Conservation (phyloP, 2,888 invertebrate genomes). For the Andrena fulva region DNA sequence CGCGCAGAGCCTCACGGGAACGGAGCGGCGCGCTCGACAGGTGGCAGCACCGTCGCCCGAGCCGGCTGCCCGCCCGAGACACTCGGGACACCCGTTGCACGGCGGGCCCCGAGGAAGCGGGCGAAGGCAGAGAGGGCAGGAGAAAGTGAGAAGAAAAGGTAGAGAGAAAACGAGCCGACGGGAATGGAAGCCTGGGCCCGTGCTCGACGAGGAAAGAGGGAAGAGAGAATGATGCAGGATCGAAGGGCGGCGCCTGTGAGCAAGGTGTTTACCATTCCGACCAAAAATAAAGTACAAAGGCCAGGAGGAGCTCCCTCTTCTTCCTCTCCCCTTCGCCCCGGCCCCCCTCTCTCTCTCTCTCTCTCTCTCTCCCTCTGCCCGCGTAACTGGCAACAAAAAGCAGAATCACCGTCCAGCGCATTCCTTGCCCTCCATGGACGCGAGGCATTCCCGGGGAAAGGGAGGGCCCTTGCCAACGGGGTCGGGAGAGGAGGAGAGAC, state of each 20-base stretch:
- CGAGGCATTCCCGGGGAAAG: conserved; percentile 52
- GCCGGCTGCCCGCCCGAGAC: not conserved
- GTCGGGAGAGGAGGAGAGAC: conserved; percentile 17
- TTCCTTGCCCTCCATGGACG: conserved; percentile 76
- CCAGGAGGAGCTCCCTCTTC: conserved; percentile 57
- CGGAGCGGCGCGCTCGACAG: not conserved
- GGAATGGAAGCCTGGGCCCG: conserved; percentile 26
- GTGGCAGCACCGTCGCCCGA: not conserved
- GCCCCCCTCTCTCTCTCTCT: too few relatives aligned
- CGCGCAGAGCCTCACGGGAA: not conserved
- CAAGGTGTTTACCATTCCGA: conserved; percentile 84
- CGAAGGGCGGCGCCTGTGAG: conserved; percentile 82
- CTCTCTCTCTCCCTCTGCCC: conserved; percentile 65
- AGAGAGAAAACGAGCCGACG: conserved; percentile 41
- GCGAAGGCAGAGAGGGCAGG: conserved; percentile 42
- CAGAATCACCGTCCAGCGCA: conserved; percentile 77
- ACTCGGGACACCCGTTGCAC: conserved; percentile 39
- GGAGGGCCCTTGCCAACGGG: conserved; percentile 12
- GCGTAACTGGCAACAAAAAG: conserved; percentile 80
- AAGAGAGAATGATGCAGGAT: conserved; percentile 63
- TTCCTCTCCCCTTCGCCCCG: conserved; percentile 61
- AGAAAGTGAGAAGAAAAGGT: conserved; percentile 64
- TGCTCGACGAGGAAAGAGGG: conserved; percentile 35
- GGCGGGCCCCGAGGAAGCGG: not conserved
- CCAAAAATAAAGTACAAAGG: conserved; percentile 82